These are phyloP conservation scores for Philaenus spumarius DNA, from an alignment of 1,140 invertebrate species.

Conservation along the genomic window DNA sequence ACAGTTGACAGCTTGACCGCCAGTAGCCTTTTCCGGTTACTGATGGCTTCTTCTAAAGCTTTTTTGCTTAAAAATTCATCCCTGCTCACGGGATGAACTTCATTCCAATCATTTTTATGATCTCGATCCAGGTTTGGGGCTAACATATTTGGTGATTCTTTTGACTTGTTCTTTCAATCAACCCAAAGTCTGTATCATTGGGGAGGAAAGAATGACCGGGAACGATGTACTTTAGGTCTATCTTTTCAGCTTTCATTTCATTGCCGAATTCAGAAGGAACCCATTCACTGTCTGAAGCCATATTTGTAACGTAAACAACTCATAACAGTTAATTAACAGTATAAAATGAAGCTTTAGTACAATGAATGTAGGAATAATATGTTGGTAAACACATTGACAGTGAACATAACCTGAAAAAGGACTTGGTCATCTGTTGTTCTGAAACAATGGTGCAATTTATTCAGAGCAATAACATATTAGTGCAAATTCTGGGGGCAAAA, in stretches of 20 bases:
- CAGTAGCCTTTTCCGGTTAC: slow-evolving; percentile 9
- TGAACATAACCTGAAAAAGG: no score
- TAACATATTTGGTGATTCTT: slow-evolving; percentile 10
- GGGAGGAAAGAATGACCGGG: slow-evolving; percentile 30
- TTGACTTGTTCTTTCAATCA: slow-evolving; percentile 20
- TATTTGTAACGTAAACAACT: not conserved
- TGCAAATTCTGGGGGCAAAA: slow-evolving; percentile 2
- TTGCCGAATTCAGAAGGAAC: not conserved
- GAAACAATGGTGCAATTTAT: no score
- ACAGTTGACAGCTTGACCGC: slow-evolving; percentile 14
- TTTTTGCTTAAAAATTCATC: slow-evolving; percentile 16
- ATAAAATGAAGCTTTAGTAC: not conserved
- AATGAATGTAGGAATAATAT: no score
- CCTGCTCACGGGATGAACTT: slow-evolving; percentile 15
- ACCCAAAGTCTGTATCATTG: slow-evolving; percentile 22
- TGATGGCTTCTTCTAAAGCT: slow-evolving; percentile 19
- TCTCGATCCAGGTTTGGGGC: slow-evolving; percentile 15
- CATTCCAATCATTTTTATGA: slow-evolving; percentile 8
- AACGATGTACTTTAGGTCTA: slow-evolving; percentile 33
- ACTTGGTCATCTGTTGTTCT: no score
- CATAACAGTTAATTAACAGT: not conserved
- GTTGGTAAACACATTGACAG: no score
- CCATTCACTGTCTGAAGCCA: slow-evolving; percentile 4
- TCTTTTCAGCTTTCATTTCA: slow-evolving; percentile 24
- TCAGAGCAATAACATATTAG: slow-evolving; percentile 3